These are phyloP conservation scores for Cyaniris semiargus DNA, from an alignment of 2,888 invertebrate genomes.

Conservation along the genomic window DNA sequence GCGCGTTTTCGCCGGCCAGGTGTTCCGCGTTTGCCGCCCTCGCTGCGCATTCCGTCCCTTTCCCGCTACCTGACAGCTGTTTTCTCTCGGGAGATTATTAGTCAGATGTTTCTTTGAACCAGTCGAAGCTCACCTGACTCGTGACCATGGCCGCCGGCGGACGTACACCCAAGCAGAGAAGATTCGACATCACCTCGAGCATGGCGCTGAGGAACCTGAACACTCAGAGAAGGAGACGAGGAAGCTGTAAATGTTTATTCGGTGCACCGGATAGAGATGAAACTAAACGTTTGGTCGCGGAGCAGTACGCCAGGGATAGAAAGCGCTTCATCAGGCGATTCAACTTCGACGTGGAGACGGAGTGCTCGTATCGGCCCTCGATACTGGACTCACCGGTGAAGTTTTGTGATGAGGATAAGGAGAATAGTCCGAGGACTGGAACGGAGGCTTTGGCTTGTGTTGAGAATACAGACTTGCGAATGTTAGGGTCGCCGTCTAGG, in stretches of 20 bases:
- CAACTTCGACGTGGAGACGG: slow-evolving; percentile 80
- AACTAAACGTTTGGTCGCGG: slow-evolving; percentile 79
- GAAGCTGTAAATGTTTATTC: slow-evolving; percentile 81
- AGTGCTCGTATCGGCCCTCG: slow-evolving; percentile 63
- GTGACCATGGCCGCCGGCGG: slow-evolving; percentile 70
- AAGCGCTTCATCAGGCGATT: slow-evolving; percentile 81
- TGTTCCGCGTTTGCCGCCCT: slow-evolving; percentile 57
- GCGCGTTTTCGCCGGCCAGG: slow-evolving; percentile 74
- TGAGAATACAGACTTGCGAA: slow-evolving; percentile 66
- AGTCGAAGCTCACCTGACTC: slow-evolving; percentile 74
- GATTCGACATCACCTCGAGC: slow-evolving; percentile 63
- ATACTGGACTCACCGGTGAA: slow-evolving; percentile 73
- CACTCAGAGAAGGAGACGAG: slow-evolving; percentile 66
- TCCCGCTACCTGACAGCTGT: slow-evolving; percentile 75
- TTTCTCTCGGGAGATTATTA: slow-evolving; percentile 77
- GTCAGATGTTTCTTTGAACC: slow-evolving; percentile 79
- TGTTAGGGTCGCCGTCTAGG: slow-evolving; percentile 68
- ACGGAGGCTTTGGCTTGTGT: slow-evolving; percentile 68
- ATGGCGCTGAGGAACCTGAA: slow-evolving; percentile 66
- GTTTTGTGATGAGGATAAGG: slow-evolving; percentile 68
- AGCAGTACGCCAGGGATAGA: slow-evolving; percentile 80
- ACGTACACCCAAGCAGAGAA: slow-evolving; percentile 74
- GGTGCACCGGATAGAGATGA: slow-evolving; percentile 81
- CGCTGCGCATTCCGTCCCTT: slow-evolving; percentile 59
- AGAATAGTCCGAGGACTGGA: slow-evolving; percentile 66